Percentiles rank a stretch among this genome's conserved stretches.
Evolutionary conservation across 2,888 invertebrate species (phyloP).

Genomic region (Machimus rusticus): DNA sequence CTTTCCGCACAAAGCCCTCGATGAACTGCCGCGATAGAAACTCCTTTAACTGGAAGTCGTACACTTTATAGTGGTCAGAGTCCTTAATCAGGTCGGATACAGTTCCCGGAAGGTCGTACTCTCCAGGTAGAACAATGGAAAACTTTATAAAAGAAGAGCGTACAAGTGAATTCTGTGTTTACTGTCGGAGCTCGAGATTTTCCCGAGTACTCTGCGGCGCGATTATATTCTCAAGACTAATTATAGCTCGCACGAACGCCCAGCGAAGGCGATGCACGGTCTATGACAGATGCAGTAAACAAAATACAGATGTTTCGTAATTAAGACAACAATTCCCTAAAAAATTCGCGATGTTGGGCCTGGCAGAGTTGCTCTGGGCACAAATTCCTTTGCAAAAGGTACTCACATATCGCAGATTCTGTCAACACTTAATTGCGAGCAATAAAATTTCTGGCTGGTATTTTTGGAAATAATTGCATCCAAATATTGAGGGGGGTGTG

Average conservation of each 20-base stretch:
- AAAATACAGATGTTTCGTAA: neutral
- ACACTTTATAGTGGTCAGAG: conserved; percentile 67
- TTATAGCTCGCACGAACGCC: conserved; percentile 1
- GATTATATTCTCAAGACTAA: conserved; percentile 34
- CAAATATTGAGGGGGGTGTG: neutral
- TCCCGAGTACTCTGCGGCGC: conserved; percentile 45
- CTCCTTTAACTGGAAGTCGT: conserved; percentile 61
- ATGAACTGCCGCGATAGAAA: conserved; percentile 65
- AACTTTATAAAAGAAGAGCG: conserved; percentile 60
- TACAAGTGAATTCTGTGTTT: neutral
- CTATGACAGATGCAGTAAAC: neutral
- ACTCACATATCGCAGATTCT: neutral
- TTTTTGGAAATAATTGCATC: neutral
- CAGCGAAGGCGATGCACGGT: neutral
- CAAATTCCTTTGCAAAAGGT: neutral
- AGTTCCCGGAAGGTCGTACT: conserved; percentile 52
- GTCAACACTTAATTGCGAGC: neutral
- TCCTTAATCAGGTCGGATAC: conserved; percentile 59
- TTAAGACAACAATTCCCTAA: neutral
- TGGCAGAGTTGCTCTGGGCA: neutral
- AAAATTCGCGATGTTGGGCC: neutral
- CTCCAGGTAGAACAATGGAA: conserved; percentile 66
- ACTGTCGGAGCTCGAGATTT: conserved; percentile 12
- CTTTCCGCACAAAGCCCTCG: conserved; percentile 67
- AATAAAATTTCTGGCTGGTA: neutral